Evolutionary conservation across 2,797 vertebrate species (phyloP).

Genomic region (Darevskia nairensis): DNA sequence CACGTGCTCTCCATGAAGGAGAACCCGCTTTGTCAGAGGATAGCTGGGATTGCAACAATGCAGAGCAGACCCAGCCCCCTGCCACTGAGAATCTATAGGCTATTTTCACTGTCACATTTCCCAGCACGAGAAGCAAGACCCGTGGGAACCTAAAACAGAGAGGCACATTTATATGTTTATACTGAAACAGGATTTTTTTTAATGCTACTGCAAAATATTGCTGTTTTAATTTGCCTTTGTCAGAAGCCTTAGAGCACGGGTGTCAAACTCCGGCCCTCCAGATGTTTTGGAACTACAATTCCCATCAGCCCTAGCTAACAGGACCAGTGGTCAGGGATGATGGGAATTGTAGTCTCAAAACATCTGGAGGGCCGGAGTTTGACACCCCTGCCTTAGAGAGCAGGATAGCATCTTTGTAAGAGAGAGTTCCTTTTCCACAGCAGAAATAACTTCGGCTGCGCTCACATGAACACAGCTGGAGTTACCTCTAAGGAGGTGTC

Average conservation of each 20-base stretch:
- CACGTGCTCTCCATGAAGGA: no score
- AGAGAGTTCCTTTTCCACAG: neutral
- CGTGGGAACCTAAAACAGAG: neutral
- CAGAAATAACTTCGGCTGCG: neutral
- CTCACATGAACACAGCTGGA: no score
- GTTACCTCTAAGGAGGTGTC: no score
- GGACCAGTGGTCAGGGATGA: no score
- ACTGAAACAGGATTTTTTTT: neutral
- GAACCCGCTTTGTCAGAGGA: neutral
- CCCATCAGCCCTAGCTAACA: no score
- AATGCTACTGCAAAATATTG: neutral
- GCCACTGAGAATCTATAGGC: neutral
- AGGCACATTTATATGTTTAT: neutral
- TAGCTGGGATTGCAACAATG: no score
- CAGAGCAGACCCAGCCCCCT: neutral
- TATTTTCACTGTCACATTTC: neutral
- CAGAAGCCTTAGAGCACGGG: neutral
- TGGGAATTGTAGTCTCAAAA: no score
- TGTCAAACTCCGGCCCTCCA: no score
- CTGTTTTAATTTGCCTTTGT: neutral
- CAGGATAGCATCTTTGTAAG: neutral
- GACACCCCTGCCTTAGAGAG: neutral
- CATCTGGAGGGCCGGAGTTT: no score
- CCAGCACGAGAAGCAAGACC: neutral
- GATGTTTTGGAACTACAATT: no score